Base-by-base conservation (phyloP, 1,140 invertebrate species). In the Kradibia gibbosae region DNA sequence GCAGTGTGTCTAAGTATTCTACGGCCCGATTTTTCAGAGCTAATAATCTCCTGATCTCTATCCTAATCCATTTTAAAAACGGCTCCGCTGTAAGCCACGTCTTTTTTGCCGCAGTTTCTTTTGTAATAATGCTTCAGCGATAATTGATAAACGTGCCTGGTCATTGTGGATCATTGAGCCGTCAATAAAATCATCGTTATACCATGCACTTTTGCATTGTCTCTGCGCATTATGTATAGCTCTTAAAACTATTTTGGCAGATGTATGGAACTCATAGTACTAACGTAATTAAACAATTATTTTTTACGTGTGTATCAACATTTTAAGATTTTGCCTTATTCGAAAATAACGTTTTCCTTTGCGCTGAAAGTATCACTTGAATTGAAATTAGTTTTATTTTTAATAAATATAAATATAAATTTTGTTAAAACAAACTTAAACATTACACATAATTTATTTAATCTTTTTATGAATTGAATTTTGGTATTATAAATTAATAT, bases 21-120 rank as follows among this genome's bases (percentile, higher is more conserved):
- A 57, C 45, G 50, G 48, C 22, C 48, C 67, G 42, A 79, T 79
- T 71, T 34, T 79, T 79, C 11, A 20, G 62, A 70, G 76, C 53
- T 67, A 65, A 22, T 20, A n/a, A 36, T 39, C 7, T 20, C 39
- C 34, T n/a, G n/a, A n/a, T n/a, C n/a, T n/a, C n/a, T n/a, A n/a
- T n/a, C n/a, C n/a, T n/a, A n/a, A n/a, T n/a, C n/a, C n/a, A n/a
- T n/a, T n/a, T n/a, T n/a, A n/a, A n/a, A n/a, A n/a, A n/a, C n/a
- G 17, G 5, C 53, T 57, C 62, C n/a, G 17, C 28, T 28, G 22
- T 65, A 8, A n/a, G 22, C 34, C 53, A 4, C 15, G 11, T 8
- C n/a, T 60, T 28, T 3, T 25, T 60, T 28, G 57, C 57, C 57
- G 57, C 31, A 4, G 20, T 20, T 57, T 8, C 45, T 73, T 73